Evolutionary conservation across 2,797 vertebrate genomes (phyloP).

Genomic region (Brachyrhaphis roseni): DNA sequence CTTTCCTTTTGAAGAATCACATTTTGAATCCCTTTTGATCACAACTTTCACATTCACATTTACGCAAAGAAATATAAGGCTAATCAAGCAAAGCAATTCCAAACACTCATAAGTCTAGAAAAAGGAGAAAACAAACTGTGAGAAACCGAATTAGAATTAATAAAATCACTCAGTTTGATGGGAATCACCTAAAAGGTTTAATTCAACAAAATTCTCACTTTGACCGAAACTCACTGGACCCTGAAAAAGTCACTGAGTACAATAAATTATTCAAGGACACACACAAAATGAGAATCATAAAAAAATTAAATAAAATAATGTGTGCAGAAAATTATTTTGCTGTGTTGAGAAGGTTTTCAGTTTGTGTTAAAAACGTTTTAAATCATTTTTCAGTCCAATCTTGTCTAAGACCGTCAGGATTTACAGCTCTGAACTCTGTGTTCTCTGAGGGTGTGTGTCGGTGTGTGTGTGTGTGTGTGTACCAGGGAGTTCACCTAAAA

Average conservation of each 20-base stretch:
- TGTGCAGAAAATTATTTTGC: neutral
- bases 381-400: neutral
- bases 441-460: neutral
- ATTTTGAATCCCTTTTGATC: neutral
- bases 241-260: neutral
- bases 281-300: neutral
- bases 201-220: constrained; percentile 13
- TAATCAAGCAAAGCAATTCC: too few relatives aligned
- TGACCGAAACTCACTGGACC: neutral
- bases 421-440: neutral
- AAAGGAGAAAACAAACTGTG: constrained; percentile 3
- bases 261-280: neutral
- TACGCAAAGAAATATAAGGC: neutral
- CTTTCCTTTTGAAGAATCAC: neutral
- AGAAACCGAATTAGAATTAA: neutral
- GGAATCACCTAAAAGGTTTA: constrained; percentile 18
- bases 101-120: neutral
- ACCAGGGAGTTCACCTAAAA: constrained; percentile 35
- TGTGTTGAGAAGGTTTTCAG: neutral
- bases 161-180: neutral
- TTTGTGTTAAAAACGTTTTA: neutral
- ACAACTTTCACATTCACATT: neutral
- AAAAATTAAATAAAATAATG: neutral
- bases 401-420: neutral
- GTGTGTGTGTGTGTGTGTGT: neutral